Evolutionary conservation across 2,797 vertebrate genomes (phyloP).

Genomic region (Tarsius wallacei): DNA sequence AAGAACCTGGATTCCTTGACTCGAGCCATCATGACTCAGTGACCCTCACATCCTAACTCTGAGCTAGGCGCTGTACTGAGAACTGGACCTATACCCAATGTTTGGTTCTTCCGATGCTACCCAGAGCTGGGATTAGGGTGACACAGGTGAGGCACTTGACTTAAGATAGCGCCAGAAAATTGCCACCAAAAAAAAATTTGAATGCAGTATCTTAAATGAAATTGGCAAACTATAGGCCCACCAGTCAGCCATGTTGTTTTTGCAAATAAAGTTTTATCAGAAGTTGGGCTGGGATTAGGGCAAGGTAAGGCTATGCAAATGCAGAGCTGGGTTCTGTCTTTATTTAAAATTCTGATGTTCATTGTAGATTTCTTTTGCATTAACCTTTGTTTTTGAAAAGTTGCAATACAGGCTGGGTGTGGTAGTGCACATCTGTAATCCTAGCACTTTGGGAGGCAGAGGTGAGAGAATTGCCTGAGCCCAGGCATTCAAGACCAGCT

Average conservation of each 20-base stretch:
- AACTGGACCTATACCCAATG: not conserved
- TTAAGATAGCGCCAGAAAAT: not conserved
- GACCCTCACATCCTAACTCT: not conserved
- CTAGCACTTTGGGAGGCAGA: too few species aligned
- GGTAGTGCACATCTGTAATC: too few species aligned
- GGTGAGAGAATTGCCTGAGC: too few species aligned
- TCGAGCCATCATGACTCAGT: rapidly evolving
- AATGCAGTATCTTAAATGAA: not conserved
- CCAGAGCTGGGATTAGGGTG: not conserved
- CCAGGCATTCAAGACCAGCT: too few species aligned
- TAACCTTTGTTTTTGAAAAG: not conserved
- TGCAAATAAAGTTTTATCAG: not conserved
- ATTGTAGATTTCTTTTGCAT: not conserved
- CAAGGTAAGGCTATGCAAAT: rapidly evolving
- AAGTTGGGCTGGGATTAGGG: not conserved
- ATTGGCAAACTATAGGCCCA: not conserved
- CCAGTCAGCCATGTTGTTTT: not conserved
- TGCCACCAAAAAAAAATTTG: not conserved
- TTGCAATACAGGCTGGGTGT: not conserved
- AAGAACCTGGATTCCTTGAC: not conserved
- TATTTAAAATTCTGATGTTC: not conserved
- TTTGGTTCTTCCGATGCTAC: not conserved
- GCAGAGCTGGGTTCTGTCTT: rapidly evolving
- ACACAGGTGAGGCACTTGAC: not conserved
- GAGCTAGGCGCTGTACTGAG: rapidly evolving